Base-by-base conservation (phyloP, 2,888 invertebrate species). In the Athetis lepigone region DNA sequence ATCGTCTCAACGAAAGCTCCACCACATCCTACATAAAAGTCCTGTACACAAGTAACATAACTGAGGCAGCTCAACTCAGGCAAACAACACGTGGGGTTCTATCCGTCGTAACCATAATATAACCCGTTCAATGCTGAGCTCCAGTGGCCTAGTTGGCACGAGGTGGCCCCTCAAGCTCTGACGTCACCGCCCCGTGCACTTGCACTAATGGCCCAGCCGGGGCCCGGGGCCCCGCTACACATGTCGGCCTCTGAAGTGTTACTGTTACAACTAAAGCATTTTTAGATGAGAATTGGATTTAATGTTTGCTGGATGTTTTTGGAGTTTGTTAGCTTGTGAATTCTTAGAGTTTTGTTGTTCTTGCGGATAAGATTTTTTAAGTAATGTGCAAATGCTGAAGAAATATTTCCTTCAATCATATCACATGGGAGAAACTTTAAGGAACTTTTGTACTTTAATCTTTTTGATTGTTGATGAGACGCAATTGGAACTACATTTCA, bases 131-230 rank as follows among this genome's bases (percentile, higher is more conserved):
- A 79, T 76, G 79, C 57, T 76, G 75, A 69, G 87, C 79, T 81
- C 86, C 86, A 87, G 86, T 90, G 90, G 88, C 90, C 89, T 88
- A 90, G 88, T 91, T 91, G 91, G 91, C 91, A 42, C 63, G 62
- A 42, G 62, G 80, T 85, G 80, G 87, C 87, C 83, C 82, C 85
- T 84, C 86, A 84, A 88, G 88, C 86, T 86, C 84, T 88, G 88
- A 89, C 88, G 88, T 88, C 88, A 88, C 83, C 76, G 77, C 77
- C 58, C 58, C 72, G 78, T 81, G 78, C 85, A 82, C 86, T 86
- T 84, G 85, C 84, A 83, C 88, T 89, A 89, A 88, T 89, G 88
- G 89, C 80, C 69, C 73, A 49, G 57, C 69, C 50, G 80, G 78
- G 80, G 65, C 77, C 75, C 68, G 60, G 69, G 50, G 54, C 42